Conservation (phyloP, 2,888 invertebrate species). For the Cremastinae sp. region DNA sequence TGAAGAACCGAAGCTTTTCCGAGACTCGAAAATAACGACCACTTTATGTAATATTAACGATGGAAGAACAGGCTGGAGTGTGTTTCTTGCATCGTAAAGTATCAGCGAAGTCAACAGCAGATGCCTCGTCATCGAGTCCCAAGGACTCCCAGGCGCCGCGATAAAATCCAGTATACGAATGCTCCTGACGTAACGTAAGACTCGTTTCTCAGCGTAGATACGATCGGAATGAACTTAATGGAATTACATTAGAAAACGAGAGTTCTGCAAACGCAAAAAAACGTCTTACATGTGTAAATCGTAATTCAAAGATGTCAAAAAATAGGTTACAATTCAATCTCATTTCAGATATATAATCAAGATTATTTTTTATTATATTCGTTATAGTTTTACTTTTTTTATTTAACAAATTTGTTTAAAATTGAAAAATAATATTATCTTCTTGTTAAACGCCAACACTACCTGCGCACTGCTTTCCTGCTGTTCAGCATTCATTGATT, state of each 20-base stretch:
- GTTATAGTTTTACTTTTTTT: too few relatives aligned
- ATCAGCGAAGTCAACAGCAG: slow-evolving; percentile 32
- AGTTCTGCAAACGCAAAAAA: too few relatives aligned
- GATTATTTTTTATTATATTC: too few relatives aligned
- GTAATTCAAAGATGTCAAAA: too few relatives aligned
- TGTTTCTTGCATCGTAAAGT: slow-evolving; percentile 29
- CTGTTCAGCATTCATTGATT: too few relatives aligned
- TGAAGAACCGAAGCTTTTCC: neutral
- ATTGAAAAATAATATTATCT: too few relatives aligned
- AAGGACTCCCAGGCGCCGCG: slow-evolving; percentile 43
- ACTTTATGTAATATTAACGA: slow-evolving; percentile 20
- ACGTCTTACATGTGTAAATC: too few relatives aligned
- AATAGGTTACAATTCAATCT: too few relatives aligned
- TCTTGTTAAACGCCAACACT: too few relatives aligned
- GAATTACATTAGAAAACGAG: slow-evolving; percentile 47
- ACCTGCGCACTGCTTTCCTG: too few relatives aligned
- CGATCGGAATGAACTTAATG: slow-evolving; percentile 28
- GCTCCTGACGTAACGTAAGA: slow-evolving; percentile 31
- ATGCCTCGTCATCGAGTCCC: slow-evolving; percentile 28
- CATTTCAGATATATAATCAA: too few relatives aligned
- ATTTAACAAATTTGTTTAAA: too few relatives aligned
- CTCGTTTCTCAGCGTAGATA: neutral
- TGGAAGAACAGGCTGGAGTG: slow-evolving; percentile 7
- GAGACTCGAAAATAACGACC: neutral
- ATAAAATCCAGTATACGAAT: slow-evolving; percentile 53